Evolutionary conservation across 2,797 vertebrate genomes (phyloP).

Genomic region (Molossus molossus): DNA sequence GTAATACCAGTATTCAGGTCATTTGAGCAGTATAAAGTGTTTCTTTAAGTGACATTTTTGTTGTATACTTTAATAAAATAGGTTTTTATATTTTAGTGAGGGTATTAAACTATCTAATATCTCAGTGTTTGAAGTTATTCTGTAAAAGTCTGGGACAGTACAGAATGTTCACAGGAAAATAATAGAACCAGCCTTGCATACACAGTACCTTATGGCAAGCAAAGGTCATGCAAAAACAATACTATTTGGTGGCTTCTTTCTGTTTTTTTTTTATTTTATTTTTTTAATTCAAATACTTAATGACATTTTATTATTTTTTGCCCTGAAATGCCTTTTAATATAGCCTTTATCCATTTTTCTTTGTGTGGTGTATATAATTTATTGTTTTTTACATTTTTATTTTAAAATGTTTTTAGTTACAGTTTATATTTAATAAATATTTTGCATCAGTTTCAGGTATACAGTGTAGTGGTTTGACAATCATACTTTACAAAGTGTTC

Average conservation of each 20-base stretch:
- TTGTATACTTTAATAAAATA: background rate
- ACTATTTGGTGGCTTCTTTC: conserved; percentile 30
- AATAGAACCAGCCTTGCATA: background rate
- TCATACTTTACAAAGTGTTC: background rate
- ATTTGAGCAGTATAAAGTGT: conserved; percentile 54
- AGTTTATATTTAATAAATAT: background rate
- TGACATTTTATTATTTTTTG: background rate
- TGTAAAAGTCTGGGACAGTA: background rate
- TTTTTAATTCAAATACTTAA: background rate
- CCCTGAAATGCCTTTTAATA: background rate
- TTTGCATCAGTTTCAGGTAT: background rate
- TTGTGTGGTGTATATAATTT: background rate
- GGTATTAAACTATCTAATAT: conserved; percentile 16
- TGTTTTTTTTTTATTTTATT: conserved; percentile 3
- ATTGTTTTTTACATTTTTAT: background rate
- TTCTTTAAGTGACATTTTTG: conserved; percentile 12
- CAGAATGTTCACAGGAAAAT: conserved; percentile 10
- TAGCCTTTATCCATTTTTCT: background rate
- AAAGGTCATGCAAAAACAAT: background rate
- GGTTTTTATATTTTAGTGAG: conserved; percentile 43
- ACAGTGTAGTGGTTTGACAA: background rate
- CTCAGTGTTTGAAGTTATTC: conserved; percentile 44
- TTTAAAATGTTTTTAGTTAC: background rate
- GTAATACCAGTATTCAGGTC: background rate
- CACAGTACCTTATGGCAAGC: conserved; percentile 18